These are phyloP conservation scores for Helogale parvula DNA, from an alignment of 2,113 vertebrate species.

Conservation along the genomic window DNA sequence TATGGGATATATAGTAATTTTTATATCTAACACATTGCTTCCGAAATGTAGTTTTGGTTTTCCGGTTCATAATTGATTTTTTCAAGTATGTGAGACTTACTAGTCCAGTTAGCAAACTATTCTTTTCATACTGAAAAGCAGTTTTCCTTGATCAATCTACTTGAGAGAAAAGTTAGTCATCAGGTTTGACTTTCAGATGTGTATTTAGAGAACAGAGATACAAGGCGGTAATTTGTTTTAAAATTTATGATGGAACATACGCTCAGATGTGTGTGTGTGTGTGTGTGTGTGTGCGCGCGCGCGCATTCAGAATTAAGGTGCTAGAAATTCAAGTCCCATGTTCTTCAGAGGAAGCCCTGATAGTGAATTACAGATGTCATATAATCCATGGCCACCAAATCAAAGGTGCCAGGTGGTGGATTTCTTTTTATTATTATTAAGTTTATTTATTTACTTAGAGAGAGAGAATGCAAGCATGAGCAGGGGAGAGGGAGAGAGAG, in stretches of 20 bases:
- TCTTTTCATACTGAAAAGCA: conserved; percentile 34
- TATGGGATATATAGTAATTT: conserved; percentile 18
- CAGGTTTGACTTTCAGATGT: neutral
- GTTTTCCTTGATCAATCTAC: conserved; percentile 20
- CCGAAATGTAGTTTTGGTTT: conserved; percentile 44
- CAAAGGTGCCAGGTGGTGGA: neutral
- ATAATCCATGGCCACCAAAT: neutral
- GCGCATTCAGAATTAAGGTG: neutral
- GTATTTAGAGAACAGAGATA: conserved; percentile 29
- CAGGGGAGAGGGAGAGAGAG: too few relatives aligned
- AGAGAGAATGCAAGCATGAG: too few relatives aligned
- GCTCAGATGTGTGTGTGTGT: neutral
- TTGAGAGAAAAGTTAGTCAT: conserved; percentile 41
- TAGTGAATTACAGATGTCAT: neutral
- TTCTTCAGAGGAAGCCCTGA: neutral
- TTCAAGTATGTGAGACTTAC: conserved; percentile 32
- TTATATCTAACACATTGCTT: conserved; percentile 47
- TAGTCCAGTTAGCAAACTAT: conserved; percentile 5
- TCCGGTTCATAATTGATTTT: conserved; percentile 46
- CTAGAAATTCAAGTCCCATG: conserved; percentile 1
- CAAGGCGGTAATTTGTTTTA: neutral
- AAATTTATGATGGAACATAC: neutral
- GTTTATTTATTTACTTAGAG: too few relatives aligned
- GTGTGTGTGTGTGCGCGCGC: neutral
- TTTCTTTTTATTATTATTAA: neutral